A percentile compares a stretch with the other conserved stretches of the same genome.
Evolutionary conservation across 2,113 vertebrate genomes (phyloP).

Genomic region (Chaetura pelagica): DNA sequence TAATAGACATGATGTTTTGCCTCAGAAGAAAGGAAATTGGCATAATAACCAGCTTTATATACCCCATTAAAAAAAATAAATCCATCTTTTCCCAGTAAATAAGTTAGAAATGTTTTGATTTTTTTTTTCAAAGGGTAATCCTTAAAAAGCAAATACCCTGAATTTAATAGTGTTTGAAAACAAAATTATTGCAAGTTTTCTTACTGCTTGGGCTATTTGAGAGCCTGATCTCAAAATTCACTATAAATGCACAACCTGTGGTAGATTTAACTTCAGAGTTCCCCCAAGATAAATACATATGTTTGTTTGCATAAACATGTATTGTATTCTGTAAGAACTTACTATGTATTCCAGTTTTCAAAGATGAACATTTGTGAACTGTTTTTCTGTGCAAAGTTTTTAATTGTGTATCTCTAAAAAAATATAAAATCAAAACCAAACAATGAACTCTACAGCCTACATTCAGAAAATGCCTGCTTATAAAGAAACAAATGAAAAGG

Average conservation of each 20-base stretch:
- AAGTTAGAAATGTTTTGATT: neutral
- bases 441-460: neutral
- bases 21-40: neutral
- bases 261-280: neutral
- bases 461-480: neutral
- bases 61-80: rapidly evolving
- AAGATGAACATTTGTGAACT: neutral
- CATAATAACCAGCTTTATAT: neutral
- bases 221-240: neutral
- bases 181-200: neutral
- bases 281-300: neutral
- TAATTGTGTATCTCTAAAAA: neutral
- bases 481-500: neutral
- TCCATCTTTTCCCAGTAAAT: neutral
- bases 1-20: neutral
- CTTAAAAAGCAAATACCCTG: neutral
- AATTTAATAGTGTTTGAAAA: neutral
- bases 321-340: neutral
- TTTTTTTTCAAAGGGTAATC: neutral
- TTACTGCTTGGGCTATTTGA: neutral
- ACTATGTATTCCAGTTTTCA: neutral
- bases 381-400: neutral
- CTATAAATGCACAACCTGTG: neutral
- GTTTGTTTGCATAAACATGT: neutral
- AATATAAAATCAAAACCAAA: neutral